Evolutionary conservation across 2,888 invertebrate species (phyloP), one percentile per base, ranked within the genome.

Genomic region (Griposia aprilina): DNA sequence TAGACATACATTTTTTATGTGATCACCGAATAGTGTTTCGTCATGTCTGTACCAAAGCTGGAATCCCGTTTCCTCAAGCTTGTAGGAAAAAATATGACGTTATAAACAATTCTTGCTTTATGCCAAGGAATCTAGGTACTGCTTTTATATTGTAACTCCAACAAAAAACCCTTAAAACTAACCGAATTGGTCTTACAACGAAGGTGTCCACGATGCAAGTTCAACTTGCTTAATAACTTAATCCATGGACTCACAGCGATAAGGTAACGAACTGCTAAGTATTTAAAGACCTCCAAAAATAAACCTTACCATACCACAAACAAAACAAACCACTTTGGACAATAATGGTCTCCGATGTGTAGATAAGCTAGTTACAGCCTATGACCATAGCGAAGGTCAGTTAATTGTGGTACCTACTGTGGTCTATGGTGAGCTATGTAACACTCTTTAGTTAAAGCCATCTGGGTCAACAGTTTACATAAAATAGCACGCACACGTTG

Each of bases 401-500:
- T 55, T 85, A 80, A 70, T 80, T 83, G 83, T 79, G 71, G 68
- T 72, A 57, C 45, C 45, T 45, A 45, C 68, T 72, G 76, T 85
- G 75, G 72, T 82, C 82, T 85, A 87, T 81, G 80, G 80, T 59
- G 59, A 75, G 66, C 23, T 50, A 59, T 72, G 60, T 76, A 76
- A 65, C 72, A 78, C 73, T 76, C 59, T 84, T 76, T 50, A 26
- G 13, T 76, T 50, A 26, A 11, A 78, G 82, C 87, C 93, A 94
- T 93, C 91, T 94, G 91, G 94, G 94, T 94, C 94, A 93, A 88
- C 90, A 93, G 92, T 93, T 94, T 93, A 92, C 93, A 87, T 88
- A 81, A 88, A 92, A 88, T 89, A 89, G 90, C 91, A 92, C 92
- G 91, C 89, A 89, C 87, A n/a, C 77, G 86, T 82, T 92, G 92